Conservation (phyloP, 2,797 vertebrate species). For the Tarsius wallacei region DNA sequence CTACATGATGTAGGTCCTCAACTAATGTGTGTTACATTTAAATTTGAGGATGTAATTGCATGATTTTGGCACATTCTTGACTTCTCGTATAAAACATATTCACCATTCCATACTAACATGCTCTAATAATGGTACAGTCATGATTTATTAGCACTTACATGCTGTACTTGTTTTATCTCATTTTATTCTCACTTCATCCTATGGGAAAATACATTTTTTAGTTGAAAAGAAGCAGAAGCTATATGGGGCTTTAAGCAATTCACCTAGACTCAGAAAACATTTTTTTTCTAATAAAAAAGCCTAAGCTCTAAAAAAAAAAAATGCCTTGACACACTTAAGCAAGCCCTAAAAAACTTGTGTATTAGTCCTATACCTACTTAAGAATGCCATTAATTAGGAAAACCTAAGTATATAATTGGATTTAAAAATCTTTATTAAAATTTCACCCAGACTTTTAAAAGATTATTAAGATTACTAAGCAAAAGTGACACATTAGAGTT, state of each 20-base stretch:
- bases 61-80: not conserved
- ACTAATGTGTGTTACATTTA: not conserved
- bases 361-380: not conserved
- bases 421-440: slow-evolving; percentile 43
- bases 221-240: not conserved
- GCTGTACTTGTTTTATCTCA: not conserved
- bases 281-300: not conserved
- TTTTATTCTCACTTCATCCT: not conserved
- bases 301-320: not conserved
- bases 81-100: not conserved
- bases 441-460: not conserved
- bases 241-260: not conserved
- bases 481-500: not conserved
- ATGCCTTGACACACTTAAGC: not conserved
- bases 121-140: not conserved
- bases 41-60: not conserved
- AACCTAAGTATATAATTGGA: not conserved
- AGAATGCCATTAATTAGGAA: not conserved
- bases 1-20: not conserved
- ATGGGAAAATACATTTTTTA: not conserved
- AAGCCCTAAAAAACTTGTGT: not conserved
- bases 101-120: not conserved
- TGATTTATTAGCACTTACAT: not conserved
- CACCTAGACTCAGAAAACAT: not conserved
- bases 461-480: not conserved